Percentiles rank a stretch among this genome's conserved stretches.
phyloP scores from a whole-genome alignment of 2,113 vertebrate genomes.

The Saiga tatarica region DNA sequence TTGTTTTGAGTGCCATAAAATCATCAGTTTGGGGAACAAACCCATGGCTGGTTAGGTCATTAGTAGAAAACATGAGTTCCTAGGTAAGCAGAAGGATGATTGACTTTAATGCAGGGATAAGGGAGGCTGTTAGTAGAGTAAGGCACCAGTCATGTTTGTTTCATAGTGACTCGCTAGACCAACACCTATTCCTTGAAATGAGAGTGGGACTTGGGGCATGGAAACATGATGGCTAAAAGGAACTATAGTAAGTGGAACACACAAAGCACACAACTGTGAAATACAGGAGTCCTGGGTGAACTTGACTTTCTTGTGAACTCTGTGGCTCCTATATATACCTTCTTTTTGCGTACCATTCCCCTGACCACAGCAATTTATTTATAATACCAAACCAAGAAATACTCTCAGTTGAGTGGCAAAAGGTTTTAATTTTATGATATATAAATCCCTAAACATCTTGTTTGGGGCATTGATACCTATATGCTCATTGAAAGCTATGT shows the following conservation, averaged over 20 bases:
- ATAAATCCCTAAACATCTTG: not conserved
- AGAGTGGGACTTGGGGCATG: not conserved
- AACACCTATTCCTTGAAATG: not conserved
- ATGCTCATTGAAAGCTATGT: not conserved
- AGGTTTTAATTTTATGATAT: conserved; percentile 38
- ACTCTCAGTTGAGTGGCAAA: not conserved
- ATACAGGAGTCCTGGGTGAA: not conserved
- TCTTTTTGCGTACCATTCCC: not conserved
- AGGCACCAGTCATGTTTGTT: not conserved
- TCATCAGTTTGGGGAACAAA: not conserved
- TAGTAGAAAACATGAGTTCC: not conserved
- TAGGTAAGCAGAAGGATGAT: not conserved
- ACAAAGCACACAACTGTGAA: not conserved
- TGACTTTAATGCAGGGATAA: not conserved
- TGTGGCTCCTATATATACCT: not conserved
- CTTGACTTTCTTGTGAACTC: not conserved
- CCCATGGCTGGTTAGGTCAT: not conserved
- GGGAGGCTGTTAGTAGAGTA: not conserved
- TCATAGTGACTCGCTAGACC: not conserved
- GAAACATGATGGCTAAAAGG: not conserved
- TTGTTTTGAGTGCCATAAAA: not conserved
- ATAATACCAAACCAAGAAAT: not conserved
- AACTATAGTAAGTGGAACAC: not conserved
- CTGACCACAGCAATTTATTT: not conserved
- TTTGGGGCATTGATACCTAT: not conserved